phyloP scores from a whole-genome alignment of 2,113 vertebrate genomes.

The Antennarius striatus region DNA sequence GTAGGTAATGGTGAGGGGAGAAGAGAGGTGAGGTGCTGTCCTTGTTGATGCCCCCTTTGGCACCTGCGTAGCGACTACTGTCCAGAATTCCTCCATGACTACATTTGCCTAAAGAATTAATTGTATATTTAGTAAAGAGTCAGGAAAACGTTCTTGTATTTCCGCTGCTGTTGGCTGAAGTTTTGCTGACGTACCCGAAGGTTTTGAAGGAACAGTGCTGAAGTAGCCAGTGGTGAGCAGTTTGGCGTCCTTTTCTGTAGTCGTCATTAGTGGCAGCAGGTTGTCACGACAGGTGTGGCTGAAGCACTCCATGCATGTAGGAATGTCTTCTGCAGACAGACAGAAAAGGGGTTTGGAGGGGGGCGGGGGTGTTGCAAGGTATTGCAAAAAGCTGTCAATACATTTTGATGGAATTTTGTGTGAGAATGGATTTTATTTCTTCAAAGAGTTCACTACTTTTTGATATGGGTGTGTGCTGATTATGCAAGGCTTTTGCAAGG shows the following conservation, averaged over 20 bases:
- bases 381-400: too few relatives aligned
- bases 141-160: background rate
- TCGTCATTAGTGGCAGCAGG: constrained; percentile 62
- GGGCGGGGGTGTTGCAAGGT: too few relatives aligned
- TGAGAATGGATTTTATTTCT: too few relatives aligned
- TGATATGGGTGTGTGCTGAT: too few relatives aligned
- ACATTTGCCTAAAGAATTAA: constrained; percentile 81
- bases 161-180: background rate
- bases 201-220: constrained; percentile 78
- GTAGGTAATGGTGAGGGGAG: constrained; percentile 86
- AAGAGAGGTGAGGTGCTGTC: constrained; percentile 84
- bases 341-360: background rate
- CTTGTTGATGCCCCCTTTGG: constrained; percentile 88
- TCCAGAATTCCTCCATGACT: constrained; percentile 88
- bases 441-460: too few relatives aligned
- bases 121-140: background rate
- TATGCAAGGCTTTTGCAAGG: too few relatives aligned
- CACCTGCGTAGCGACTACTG: constrained; percentile 74
- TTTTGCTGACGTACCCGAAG: constrained; percentile 56
- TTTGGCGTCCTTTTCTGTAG: constrained; percentile 14
- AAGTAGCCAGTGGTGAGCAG: constrained; percentile 87
- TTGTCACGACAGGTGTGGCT: constrained; percentile 74
- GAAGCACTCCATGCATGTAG: constrained; percentile 78
- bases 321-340: constrained; percentile 61
- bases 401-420: too few relatives aligned